Conservation (phyloP, 2,797 vertebrate genomes). For the Prionace glauca region DNA sequence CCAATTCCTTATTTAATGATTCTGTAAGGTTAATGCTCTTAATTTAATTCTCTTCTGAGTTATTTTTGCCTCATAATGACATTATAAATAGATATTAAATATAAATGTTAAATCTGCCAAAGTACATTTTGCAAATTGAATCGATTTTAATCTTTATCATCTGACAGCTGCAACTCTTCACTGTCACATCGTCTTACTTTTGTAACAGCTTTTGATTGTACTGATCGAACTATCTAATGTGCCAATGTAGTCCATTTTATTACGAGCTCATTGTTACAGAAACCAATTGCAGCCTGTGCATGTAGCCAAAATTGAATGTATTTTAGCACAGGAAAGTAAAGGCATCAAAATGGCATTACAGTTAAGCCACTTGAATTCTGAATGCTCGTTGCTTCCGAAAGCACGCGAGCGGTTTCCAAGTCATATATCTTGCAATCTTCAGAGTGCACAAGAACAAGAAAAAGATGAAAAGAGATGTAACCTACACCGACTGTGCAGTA, state of each 20-base stretch:
- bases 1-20: constrained; percentile 11
- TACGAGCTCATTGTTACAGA: not conserved
- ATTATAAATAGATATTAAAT: constrained; percentile 23
- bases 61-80: not conserved
- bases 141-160: not conserved
- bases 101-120: not conserved
- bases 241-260: not conserved
- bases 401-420: not conserved
- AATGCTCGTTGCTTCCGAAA: not conserved
- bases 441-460: not conserved
- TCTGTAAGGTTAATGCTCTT: not conserved
- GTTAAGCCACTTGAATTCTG: not conserved
- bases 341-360: not conserved
- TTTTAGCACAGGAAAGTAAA: not conserved
- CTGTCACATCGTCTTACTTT: not conserved
- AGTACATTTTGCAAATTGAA: not conserved
- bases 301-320: not conserved
- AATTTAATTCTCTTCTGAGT: not conserved
- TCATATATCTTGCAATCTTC: not conserved
- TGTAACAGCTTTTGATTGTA: not conserved
- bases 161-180: not conserved
- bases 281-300: not conserved
- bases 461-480: not conserved
- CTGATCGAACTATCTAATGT: not conserved
- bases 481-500: not conserved